A percentile compares a stretch with the other conserved stretches of the same genome.
Evolutionary conservation across 23 tunicate genomes (phyloP).

Genomic region (Trididemnum miniatum): DNA sequence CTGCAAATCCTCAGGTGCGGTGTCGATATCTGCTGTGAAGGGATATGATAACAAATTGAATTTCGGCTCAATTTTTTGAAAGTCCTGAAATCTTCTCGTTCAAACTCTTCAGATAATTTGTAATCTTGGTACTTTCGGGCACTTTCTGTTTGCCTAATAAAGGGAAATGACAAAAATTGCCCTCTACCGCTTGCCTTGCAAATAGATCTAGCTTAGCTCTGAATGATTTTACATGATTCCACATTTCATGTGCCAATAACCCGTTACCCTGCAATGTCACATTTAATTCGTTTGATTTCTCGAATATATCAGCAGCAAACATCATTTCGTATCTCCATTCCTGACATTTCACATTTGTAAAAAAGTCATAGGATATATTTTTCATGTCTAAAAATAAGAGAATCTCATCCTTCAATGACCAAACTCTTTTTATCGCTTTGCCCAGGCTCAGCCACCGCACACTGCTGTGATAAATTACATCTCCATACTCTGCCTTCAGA

Average conservation of each 20-base stretch:
- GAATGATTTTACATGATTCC: conserved; percentile 3
- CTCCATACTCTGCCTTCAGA: conserved; percentile 28
- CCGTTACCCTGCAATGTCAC: conserved; percentile 15
- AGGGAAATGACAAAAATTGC: conserved; percentile 28
- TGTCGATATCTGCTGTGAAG: conserved; percentile 19
- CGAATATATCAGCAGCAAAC: conserved; percentile 13
- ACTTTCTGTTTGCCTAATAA: too few species aligned
- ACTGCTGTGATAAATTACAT: conserved; percentile 25
- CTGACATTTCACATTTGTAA: background rate
- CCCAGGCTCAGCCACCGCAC: conserved; percentile 42
- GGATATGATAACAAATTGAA: conserved; percentile 32
- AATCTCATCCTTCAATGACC: conserved; percentile 26
- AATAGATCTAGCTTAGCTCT: conserved; percentile 2
- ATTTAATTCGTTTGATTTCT: conserved; percentile 16
- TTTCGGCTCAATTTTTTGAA: conserved; percentile 7
- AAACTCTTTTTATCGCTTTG: conserved; percentile 1
- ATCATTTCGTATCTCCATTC: conserved; percentile 17
- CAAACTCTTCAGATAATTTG: conserved; percentile 27
- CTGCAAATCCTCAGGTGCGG: conserved; percentile 19
- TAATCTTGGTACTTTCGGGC: too few species aligned
- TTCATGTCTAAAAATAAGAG: conserved; percentile 17
- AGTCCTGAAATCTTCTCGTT: conserved; percentile 26
- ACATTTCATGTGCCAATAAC: conserved; percentile 27
- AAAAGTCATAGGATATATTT: background rate
- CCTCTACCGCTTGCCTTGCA: background rate